phyloP scores from a whole-genome alignment of 2,888 invertebrate species.

The Eupithecia insigniata region DNA sequence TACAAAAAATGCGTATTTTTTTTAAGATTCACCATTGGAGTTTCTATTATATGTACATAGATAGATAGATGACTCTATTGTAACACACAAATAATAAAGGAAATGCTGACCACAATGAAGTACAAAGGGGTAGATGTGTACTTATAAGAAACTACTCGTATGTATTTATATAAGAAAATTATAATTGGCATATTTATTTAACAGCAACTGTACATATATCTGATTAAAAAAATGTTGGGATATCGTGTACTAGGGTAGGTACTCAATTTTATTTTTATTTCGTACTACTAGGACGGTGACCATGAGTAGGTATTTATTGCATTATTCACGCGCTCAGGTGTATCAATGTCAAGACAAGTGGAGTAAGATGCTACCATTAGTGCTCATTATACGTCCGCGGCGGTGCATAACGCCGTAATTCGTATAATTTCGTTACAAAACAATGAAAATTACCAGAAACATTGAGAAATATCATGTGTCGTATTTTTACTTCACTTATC shows the following conservation, averaged over 20 bases:
- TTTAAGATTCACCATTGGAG: no score
- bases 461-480: slow-evolving; percentile 1
- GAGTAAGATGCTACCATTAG: slow-evolving; percentile 1
- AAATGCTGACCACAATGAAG: no score
- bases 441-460: slow-evolving; percentile 15
- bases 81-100: no score
- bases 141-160: no score
- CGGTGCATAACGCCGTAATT: slow-evolving; percentile 3
- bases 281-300: neutral
- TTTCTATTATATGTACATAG: no score
- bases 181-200: no score
- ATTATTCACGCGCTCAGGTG: neutral
- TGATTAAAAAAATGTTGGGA: neutral
- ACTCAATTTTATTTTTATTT: neutral
- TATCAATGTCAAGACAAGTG: slow-evolving; percentile 7
- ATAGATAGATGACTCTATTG: no score
- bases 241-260: neutral
- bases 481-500: neutral
- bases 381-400: neutral
- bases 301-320: neutral
- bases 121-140: no score
- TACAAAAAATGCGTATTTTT: no score
- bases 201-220: neutral
- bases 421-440: slow-evolving; percentile 15
- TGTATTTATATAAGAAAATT: no score